Conservation (phyloP, 2,797 vertebrate genomes). For the Sebastes miniatus region DNA sequence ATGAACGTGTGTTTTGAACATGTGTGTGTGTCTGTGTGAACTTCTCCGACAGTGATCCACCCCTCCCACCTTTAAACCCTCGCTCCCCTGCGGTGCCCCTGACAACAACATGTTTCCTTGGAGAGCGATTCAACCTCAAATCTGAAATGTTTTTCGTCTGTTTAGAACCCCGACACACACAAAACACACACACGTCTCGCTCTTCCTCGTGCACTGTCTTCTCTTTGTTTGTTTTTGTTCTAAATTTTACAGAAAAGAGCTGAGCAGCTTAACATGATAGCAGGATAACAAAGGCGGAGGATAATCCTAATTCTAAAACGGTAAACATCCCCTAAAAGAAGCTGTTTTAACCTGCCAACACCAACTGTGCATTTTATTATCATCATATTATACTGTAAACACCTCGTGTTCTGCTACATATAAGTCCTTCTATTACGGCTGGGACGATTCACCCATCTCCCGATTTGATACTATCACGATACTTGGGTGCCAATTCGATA, state of each 20-base stretch:
- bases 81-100: slow-evolving; percentile 39
- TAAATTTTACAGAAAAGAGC: slow-evolving; percentile 56
- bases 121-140: slow-evolving; percentile 54
- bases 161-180: background rate
- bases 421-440: background rate
- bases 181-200: background rate
- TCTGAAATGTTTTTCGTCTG: slow-evolving; percentile 28
- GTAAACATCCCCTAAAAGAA: slow-evolving; percentile 47
- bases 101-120: slow-evolving; percentile 70
- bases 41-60: slow-evolving; percentile 44
- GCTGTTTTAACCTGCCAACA: slow-evolving; percentile 49
- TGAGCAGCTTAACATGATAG: slow-evolving; percentile 64
- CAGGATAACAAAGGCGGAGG: slow-evolving; percentile 55
- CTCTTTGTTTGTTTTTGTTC: slow-evolving; percentile 63
- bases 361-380: slow-evolving; percentile 22
- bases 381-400: slow-evolving; percentile 14
- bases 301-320: slow-evolving; percentile 69
- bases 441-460: no score
- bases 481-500: no score
- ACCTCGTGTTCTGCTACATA: background rate
- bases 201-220: background rate
- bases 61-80: slow-evolving; percentile 49
- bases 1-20: slow-evolving; percentile 38
- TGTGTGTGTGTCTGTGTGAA: slow-evolving; percentile 40
- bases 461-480: no score